These are phyloP conservation scores for Escarpia spicata DNA, from an alignment of 2,888 invertebrate species.

Conservation along the genomic window DNA sequence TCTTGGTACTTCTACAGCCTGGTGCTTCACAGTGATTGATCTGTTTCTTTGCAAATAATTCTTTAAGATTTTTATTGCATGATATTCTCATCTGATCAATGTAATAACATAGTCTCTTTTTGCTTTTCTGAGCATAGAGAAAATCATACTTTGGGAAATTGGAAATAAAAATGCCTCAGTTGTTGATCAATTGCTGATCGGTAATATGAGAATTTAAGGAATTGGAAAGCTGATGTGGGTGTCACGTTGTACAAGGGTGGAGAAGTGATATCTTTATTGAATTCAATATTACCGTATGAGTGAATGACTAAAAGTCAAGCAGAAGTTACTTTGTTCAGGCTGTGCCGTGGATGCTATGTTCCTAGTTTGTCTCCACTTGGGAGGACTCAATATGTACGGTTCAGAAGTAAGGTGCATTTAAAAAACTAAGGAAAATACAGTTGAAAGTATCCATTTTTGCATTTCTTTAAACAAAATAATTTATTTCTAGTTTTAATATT, in stretches of 20 bases:
- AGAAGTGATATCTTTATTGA: neutral
- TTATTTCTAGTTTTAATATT: too few relatives aligned
- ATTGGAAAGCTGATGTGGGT: too few relatives aligned
- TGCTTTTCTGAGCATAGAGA: neutral
- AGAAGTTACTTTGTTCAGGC: neutral
- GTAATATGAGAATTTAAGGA: too few relatives aligned
- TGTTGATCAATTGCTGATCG: neutral
- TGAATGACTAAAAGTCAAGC: neutral
- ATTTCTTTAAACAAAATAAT: too few relatives aligned
- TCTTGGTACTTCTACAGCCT: neutral
- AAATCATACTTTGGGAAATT: neutral
- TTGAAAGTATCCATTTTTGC: too few relatives aligned
- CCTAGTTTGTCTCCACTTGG: too few relatives aligned
- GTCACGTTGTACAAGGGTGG: too few relatives aligned
- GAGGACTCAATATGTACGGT: too few relatives aligned
- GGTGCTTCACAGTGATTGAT: neutral
- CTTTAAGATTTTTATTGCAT: neutral
- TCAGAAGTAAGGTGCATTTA: too few relatives aligned
- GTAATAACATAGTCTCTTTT: neutral
- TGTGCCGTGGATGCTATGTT: neutral
- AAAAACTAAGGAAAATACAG: too few relatives aligned
- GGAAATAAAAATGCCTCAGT: neutral
- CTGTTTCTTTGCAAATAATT: neutral
- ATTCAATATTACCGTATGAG: neutral
- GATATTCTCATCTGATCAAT: constrained; percentile 2